These are phyloP conservation scores for Megamerina dolium DNA, from an alignment of 2,888 invertebrate species.

Conservation along the genomic window DNA sequence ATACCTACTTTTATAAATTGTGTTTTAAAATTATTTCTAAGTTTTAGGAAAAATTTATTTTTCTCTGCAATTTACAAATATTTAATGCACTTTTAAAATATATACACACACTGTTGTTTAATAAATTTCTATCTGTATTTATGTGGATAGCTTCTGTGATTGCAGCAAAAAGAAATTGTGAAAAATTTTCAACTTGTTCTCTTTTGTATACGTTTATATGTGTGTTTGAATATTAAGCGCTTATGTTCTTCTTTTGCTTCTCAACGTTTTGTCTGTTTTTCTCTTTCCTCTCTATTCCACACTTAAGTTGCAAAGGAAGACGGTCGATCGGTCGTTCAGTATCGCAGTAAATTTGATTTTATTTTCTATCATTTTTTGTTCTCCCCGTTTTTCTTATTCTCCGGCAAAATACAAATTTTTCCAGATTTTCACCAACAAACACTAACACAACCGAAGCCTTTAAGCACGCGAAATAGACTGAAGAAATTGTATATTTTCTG, in stretches of 20 bases:
- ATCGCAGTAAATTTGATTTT: too few species aligned
- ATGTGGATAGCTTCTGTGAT: too few species aligned
- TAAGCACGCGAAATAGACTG: conserved; percentile 25
- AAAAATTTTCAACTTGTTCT: conserved; percentile 19
- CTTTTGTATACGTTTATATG: conserved; percentile 13
- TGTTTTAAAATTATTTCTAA: too few species aligned
- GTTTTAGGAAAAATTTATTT: too few species aligned
- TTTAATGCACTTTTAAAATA: too few species aligned
- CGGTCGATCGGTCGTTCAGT: too few species aligned
- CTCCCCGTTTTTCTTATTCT: conserved; percentile 8
- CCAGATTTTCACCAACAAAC: conserved; percentile 2
- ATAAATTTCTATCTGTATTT: too few species aligned
- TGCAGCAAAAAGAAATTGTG: conserved; percentile 18
- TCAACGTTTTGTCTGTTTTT: conserved; percentile 7
- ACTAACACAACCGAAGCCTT: conserved; percentile 22
- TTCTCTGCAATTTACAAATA: conserved; percentile 7
- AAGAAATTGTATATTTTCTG: conserved; percentile 22
- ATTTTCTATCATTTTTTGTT: conserved; percentile 5
- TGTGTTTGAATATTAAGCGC: conserved; percentile 19
- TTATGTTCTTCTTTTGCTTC: conserved; percentile 18
- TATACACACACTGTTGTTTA: too few species aligned
- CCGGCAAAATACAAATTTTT: conserved; percentile 9
- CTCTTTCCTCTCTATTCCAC: conserved; percentile 3
- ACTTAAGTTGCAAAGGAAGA: too few species aligned
- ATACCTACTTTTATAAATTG: too few species aligned